These are phyloP conservation scores for Narcine bancroftii DNA, from an alignment of 2,113 vertebrate genomes.

Conservation along the genomic window DNA sequence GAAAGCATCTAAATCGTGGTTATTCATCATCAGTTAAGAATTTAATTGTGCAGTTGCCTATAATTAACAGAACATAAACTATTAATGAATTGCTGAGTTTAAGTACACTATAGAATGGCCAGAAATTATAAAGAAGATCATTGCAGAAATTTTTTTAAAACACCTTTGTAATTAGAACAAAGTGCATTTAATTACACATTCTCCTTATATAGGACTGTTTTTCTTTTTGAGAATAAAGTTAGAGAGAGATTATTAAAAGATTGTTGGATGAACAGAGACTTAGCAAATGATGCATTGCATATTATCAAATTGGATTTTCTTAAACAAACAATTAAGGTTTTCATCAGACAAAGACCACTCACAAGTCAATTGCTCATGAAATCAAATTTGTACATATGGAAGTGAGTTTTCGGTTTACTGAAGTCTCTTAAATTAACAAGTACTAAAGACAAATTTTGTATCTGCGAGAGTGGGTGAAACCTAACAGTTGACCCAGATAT, in stretches of 20 bases:
- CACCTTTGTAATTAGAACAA: slow-evolving; percentile 86
- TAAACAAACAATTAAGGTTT: not conserved
- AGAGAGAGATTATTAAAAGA: not conserved
- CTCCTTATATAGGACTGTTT: slow-evolving; percentile 63
- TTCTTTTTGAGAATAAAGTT: slow-evolving; percentile 46
- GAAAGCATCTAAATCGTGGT: slow-evolving; percentile 53
- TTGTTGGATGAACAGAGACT: not conserved
- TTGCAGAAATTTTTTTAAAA: slow-evolving; percentile 73
- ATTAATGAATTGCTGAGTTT: slow-evolving; percentile 74
- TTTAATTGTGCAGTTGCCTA: slow-evolving; percentile 75
- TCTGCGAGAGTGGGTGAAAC: no score
- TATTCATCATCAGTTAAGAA: slow-evolving; percentile 65
- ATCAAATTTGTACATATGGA: no score
- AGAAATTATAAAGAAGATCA: slow-evolving; percentile 71
- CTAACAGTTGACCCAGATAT: no score
- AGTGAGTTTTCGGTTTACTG: no score
- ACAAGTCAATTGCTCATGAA: no score
- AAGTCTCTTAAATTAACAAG: no score
- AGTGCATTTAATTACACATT: slow-evolving; percentile 77
- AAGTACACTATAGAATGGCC: slow-evolving; percentile 65
- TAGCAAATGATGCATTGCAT: not conserved
- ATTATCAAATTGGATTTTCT: not conserved
- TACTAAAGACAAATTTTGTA: no score
- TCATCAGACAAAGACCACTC: no score
- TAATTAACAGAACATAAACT: slow-evolving; percentile 71